Evolutionary conservation across 2,797 vertebrate genomes (phyloP).

Genomic region (Myripristis jacobus): DNA sequence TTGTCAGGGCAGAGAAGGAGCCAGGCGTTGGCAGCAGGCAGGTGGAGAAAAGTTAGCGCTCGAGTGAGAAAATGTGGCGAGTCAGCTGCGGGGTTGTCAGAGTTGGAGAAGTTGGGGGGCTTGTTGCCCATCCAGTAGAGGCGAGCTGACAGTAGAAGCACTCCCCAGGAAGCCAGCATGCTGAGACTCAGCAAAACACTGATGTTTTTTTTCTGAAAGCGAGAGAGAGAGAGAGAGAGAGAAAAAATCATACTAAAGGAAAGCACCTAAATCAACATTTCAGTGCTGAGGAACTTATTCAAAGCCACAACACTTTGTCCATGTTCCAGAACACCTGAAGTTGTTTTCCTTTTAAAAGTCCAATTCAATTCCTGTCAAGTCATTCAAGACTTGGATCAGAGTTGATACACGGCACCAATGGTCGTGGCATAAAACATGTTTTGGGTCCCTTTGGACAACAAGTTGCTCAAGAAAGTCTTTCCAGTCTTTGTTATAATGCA

Average conservation of each 20-base stretch:
- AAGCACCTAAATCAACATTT: slow-evolving; percentile 47
- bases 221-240: slow-evolving; percentile 32
- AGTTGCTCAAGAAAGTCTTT: slow-evolving; percentile 21
- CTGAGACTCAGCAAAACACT: slow-evolving; percentile 88
- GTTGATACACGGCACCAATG: slow-evolving; percentile 4
- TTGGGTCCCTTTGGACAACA: slow-evolving; percentile 5
- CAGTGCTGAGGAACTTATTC: slow-evolving; percentile 12
- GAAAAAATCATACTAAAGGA: slow-evolving; percentile 20
- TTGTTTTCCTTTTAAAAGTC: slow-evolving; percentile 28
- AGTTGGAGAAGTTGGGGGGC: slow-evolving; percentile 99
- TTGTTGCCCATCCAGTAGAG: slow-evolving; percentile 99
- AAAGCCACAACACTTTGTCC: slow-evolving; percentile 16
- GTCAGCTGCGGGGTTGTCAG: slow-evolving; percentile 97
- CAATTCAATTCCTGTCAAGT: slow-evolving; percentile 36
- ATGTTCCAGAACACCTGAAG: slow-evolving; percentile 30
- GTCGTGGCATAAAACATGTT: slow-evolving; percentile 1
- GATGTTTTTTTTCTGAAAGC: slow-evolving; percentile 89
- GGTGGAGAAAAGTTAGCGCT: slow-evolving; percentile 91
- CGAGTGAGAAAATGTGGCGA: slow-evolving; percentile 91
- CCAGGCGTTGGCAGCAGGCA: slow-evolving; percentile 95
- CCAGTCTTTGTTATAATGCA: background rate
- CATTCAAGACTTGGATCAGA: slow-evolving; percentile 3
- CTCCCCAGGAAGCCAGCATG: slow-evolving; percentile 90
- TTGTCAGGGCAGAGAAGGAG: slow-evolving; percentile 94
- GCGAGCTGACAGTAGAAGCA: slow-evolving; percentile 89